Evolutionary conservation across 2,113 vertebrate species (phyloP).

Genomic region (Micronisus gabar): DNA sequence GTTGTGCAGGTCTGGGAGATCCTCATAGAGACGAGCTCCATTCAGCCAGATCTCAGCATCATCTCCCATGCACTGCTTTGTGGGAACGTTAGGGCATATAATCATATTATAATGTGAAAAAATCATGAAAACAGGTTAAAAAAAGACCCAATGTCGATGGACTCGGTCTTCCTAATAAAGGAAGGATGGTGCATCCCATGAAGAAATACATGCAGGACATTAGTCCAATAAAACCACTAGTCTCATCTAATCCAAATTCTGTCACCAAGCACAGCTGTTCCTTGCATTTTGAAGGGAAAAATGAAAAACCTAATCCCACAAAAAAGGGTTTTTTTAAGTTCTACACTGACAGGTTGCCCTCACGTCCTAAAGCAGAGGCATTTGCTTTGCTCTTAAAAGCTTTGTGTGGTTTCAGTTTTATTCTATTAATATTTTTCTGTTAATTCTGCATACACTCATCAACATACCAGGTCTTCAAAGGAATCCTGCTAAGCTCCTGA

Average conservation of each 20-base stretch:
- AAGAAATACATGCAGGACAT: neutral
- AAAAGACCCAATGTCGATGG: accelerated
- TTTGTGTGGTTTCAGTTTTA: neutral
- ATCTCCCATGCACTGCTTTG: accelerated
- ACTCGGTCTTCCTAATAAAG: neutral
- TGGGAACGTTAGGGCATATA: neutral
- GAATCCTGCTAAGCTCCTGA: neutral
- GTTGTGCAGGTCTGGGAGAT: neutral
- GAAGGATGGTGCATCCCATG: neutral
- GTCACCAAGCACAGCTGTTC: neutral
- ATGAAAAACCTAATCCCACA: neutral
- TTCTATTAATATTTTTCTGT: neutral
- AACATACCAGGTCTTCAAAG: neutral
- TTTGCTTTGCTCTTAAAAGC: neutral
- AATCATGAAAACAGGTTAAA: neutral
- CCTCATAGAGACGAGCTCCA: accelerated
- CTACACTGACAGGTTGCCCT: neutral
- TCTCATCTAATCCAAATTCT: neutral
- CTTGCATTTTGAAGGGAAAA: neutral
- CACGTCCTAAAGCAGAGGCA: neutral
- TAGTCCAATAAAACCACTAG: neutral
- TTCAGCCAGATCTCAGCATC: neutral
- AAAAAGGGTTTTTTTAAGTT: neutral
- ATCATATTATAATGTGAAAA: neutral
- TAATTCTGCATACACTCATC: neutral